Percentiles rank a stretch among this genome's conserved stretches.
These are phyloP conservation scores for Idaea dimidiata DNA, from an alignment of 2,888 invertebrate species.

Conservation along the genomic window DNA sequence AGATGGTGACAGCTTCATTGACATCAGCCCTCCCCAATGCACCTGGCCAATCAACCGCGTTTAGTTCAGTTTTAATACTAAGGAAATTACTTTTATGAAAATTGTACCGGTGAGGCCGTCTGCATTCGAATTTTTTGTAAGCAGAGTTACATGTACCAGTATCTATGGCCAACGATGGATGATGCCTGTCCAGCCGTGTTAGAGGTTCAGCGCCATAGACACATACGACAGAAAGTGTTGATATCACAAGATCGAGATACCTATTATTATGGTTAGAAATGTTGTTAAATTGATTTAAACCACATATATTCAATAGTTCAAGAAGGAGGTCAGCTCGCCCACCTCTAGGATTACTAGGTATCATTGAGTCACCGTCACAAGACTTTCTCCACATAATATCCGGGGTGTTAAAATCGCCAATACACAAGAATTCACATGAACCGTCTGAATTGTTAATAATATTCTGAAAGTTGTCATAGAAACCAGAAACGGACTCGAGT, in stretches of 20 bases:
- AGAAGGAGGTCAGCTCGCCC: slow-evolving; percentile 1
- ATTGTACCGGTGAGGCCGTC: background rate
- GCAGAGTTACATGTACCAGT: background rate
- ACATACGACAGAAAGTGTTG: background rate
- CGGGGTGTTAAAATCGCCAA: slow-evolving; percentile 12
- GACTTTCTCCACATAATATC: too few relatives aligned
- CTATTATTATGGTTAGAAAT: slow-evolving; percentile 5
- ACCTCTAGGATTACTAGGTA: background rate
- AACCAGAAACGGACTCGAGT: background rate
- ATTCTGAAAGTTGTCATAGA: slow-evolving; percentile 10
- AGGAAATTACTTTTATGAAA: background rate
- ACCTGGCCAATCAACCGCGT: background rate
- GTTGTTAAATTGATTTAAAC: slow-evolving; percentile 9
- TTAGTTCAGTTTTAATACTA: background rate
- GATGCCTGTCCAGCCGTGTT: slow-evolving; percentile 7
- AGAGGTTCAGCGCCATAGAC: background rate
- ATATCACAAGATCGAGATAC: slow-evolving; percentile 7
- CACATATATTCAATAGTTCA: slow-evolving; percentile 2
- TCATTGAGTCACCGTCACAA: background rate
- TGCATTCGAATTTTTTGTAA: background rate
- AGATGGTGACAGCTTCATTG: background rate
- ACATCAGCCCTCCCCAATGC: too few relatives aligned
- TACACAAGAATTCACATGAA: slow-evolving; percentile 6
- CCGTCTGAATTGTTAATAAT: slow-evolving; percentile 2
- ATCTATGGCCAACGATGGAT: slow-evolving; percentile 1